phyloP scores from a whole-genome alignment of 2,888 invertebrate genomes.

The Pinctada fucata region DNA sequence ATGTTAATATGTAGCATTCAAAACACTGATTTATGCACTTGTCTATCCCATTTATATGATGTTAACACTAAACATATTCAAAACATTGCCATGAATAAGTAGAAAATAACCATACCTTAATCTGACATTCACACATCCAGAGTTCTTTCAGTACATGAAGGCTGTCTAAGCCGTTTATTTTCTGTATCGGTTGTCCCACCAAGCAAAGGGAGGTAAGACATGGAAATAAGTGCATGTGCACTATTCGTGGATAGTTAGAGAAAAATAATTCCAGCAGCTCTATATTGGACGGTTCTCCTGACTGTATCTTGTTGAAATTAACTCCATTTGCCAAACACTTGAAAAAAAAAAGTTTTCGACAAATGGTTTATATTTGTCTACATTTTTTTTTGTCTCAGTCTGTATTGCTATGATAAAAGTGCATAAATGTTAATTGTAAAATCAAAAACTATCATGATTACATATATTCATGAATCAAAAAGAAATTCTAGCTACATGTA shows the following conservation, averaged over 20 bases:
- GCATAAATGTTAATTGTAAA: no score
- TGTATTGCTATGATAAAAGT: background rate
- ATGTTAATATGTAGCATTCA: no score
- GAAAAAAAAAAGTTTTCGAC: constrained; percentile 28
- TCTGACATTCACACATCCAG: constrained; percentile 69
- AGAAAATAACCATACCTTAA: constrained; percentile 54
- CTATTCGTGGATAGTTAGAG: constrained; percentile 72
- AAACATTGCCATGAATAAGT: no score
- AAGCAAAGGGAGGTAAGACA: constrained; percentile 69
- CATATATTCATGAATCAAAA: no score
- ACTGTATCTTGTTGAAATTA: constrained; percentile 58
- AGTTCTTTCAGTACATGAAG: constrained; percentile 61
- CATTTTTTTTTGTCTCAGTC: background rate
- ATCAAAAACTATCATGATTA: no score
- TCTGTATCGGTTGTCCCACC: constrained; percentile 64
- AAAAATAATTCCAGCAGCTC: constrained; percentile 75
- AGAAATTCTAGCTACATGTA: no score
- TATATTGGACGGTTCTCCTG: constrained; percentile 61
- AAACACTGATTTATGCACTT: no score
- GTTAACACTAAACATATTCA: no score
- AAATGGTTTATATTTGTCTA: no score
- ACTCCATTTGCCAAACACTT: constrained; percentile 73
- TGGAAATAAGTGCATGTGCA: constrained; percentile 72
- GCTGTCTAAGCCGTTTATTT: constrained; percentile 58
- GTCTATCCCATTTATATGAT: no score